Base-by-base conservation (phyloP, 30 jellyfish, hydroid and myxozoan species). In the Hydractinia echinata region DNA sequence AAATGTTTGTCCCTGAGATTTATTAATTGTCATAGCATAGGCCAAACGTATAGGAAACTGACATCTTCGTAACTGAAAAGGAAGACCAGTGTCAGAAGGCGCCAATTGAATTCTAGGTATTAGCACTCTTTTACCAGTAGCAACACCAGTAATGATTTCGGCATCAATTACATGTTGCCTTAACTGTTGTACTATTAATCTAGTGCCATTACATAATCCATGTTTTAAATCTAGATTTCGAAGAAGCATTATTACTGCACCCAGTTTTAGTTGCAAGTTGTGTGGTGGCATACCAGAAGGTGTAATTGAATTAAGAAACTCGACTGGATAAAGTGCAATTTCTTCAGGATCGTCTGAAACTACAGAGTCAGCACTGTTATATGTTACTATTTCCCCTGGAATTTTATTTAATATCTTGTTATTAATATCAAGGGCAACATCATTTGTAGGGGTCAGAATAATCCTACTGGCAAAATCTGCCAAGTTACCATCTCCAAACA, bases 31-130 rank as follows among this genome's bases (percentile, higher is more conserved):
- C 69, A 85, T 70, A 6, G 86, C 61, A 73, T 58, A 84, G 4
- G 90, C 86, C 48, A 62, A 60, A 8, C 91, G 52, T 9, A 84
- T 52, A 62, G 91, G 94, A 66, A 77, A 84, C 77, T 84, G 94
- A 10, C 4, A 0, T n/a, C 89, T 55, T 66, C 51, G 48, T 8
- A 79, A 79, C 18, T 7, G 49, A 51, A 76, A 82, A 19, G 88
- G 88, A 9, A 82, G 61, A 68, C 21, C 62, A 5, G 88, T 10
- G 50, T 81, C 95, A 15, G 84, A 53, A 14, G 95, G 95, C 10
- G 55, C 67, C 2, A 30, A 30, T 30, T 30, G 44, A 30, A 30
- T 30, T 30, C 44, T 30, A 30, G 44, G 44, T 30, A 30, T 30
- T 30, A 30, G 44, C 44, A 30, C 44, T 30, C 44, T 30, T 30